These are phyloP conservation scores for Pseudolycoriella hygida DNA, from an alignment of 2,888 invertebrate genomes.

Conservation along the genomic window DNA sequence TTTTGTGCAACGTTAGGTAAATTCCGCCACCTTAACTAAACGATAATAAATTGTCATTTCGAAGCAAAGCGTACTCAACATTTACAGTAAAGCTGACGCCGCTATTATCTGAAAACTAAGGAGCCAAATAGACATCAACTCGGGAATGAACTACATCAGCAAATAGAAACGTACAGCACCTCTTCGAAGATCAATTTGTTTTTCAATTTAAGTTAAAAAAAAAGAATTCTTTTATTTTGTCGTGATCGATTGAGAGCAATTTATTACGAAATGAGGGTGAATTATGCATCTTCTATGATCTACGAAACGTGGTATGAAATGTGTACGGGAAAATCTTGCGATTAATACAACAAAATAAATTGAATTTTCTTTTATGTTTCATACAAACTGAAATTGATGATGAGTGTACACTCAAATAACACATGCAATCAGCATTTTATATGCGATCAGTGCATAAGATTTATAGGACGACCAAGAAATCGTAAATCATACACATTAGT, in stretches of 20 bases:
- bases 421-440: neutral
- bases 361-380: neutral
- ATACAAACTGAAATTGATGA: no score
- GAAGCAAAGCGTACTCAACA: no score
- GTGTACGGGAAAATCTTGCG: neutral
- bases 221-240: slow-evolving; percentile 15
- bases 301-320: neutral
- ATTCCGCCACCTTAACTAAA: no score
- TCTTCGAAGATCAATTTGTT: no score
- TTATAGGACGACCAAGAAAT: slow-evolving; percentile 1
- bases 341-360: neutral
- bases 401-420: no score
- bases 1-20: no score
- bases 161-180: no score
- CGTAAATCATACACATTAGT: neutral
- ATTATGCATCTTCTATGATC: slow-evolving; percentile 19
- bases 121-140: no score
- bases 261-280: slow-evolving; percentile 32
- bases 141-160: no score
- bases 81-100: no score
- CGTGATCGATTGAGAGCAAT: slow-evolving; percentile 33
- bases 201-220: neutral
- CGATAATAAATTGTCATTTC: no score
- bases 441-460: neutral
- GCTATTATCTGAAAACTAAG: no score